Base-by-base conservation (phyloP, 2,797 vertebrate genomes). In the Gymnocypris eckloni region DNA sequence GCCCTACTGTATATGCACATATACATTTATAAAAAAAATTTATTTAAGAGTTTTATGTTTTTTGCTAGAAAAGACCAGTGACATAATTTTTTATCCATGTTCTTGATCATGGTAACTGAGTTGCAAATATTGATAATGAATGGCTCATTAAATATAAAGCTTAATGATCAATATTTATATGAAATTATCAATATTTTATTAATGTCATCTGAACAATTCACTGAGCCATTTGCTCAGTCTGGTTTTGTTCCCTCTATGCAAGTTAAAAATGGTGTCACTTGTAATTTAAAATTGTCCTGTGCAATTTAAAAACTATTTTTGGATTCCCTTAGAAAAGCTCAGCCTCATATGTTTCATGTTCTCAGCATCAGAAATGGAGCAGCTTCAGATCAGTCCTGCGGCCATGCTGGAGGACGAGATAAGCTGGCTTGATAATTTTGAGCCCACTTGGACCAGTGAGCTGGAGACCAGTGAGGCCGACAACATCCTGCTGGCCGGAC, bases 371-470 rank as follows among this genome's bases (percentile, higher is more conserved):
- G 98, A 99, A 95, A 99, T 99, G 98, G 98, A 99, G 75, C 97
- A 96, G 85, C 92, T 98, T 78, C 96, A 97, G 90, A 96, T 99
- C 90, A 98, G 97, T 56, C 97, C 98, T 2, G 97, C 98, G 82
- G 93, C 94, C 87, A 99, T 99, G 98, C 92, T 99, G 88, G 98
- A 99, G 92, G 98, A 99, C 77, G 98, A 99, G 92, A 99, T 99
- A 92, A 99, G 97, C 15, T 99, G 98, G 98, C 94, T 99, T 13
- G 98, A 99, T 91, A 99, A 99, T 91, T 99, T 99, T 71, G 98
- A 99, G 91, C 98, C 98, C 61, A 98, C 97, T 83, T 98, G 97
- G 93, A 98, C 97, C 16, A 96, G 97, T 0, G 98, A 99, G 90
- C 97, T 98, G 89, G 98, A 99, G 93, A 99, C 98, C 4, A 99